Conservation (phyloP, 1,140 invertebrate species). For the Lepidurus couesii region DNA sequence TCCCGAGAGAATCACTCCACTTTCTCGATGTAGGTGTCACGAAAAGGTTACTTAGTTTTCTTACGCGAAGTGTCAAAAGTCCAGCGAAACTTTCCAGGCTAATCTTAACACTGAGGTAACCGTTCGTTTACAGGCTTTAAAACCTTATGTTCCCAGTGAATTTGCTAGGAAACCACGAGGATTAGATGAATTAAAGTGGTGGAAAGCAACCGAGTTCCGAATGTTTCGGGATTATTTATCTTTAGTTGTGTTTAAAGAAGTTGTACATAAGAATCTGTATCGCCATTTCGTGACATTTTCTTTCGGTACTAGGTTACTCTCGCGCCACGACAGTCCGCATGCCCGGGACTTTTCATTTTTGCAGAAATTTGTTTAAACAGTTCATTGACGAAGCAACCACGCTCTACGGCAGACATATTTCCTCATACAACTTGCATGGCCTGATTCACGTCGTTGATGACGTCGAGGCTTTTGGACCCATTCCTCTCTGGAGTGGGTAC, state of each 20-base stretch:
- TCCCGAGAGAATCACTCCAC: too few species aligned
- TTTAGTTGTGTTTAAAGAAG: too few species aligned
- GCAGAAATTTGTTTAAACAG: background rate
- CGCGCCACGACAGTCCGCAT: background rate
- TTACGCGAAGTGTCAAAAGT: too few species aligned
- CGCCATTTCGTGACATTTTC: too few species aligned
- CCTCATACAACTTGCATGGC: slow-evolving; percentile 8
- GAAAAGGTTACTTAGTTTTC: too few species aligned
- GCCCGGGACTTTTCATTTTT: background rate
- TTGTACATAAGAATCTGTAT: too few species aligned
- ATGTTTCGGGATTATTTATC: background rate
- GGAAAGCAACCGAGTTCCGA: slow-evolving; percentile 25
- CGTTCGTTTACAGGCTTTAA: too few species aligned
- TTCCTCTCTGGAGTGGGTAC: background rate
- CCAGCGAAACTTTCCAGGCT: too few species aligned
- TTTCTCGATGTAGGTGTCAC: too few species aligned
- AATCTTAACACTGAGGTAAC: too few species aligned
- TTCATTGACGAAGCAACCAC: background rate
- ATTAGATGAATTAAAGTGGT: background rate
- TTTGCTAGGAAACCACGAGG: slow-evolving; percentile 9
- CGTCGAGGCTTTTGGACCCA: background rate
- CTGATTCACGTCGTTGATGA: slow-evolving; percentile 22
- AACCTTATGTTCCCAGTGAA: background rate
- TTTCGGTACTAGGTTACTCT: background rate
- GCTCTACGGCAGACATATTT: slow-evolving; percentile 23